These are phyloP conservation scores for Triplophysa bombifrons DNA, from an alignment of 2,797 vertebrate species.

Conservation along the genomic window DNA sequence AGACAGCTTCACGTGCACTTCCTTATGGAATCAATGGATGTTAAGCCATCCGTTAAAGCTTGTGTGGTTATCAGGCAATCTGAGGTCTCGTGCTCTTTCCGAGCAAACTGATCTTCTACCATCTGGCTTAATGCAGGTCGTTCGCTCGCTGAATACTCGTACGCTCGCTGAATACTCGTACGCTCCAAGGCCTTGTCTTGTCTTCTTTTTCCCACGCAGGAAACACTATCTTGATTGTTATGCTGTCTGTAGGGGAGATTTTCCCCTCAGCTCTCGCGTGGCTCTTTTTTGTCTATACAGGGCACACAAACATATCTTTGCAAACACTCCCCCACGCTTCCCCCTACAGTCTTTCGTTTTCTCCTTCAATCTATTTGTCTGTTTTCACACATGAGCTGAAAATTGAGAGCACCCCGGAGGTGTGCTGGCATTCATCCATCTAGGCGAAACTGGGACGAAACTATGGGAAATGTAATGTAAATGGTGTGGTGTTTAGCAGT, in stretches of 20 bases:
- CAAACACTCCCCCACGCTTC: not conserved
- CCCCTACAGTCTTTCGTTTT: conserved; percentile 21
- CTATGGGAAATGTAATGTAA: conserved; percentile 23
- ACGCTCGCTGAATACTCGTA: conserved; percentile 26
- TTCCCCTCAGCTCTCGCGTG: conserved; percentile 27
- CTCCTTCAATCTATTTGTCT: conserved; percentile 26
- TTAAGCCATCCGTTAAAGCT: conserved; percentile 43
- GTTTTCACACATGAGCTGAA: conserved; percentile 40
- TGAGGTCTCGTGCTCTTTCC: conserved; percentile 34
- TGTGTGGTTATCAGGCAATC: conserved; percentile 46
- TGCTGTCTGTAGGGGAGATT: conserved; percentile 46
- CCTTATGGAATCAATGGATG: conserved; percentile 40
- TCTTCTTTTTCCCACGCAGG: conserved; percentile 32
- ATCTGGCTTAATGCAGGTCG: conserved; percentile 37
- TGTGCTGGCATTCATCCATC: conserved; percentile 33
- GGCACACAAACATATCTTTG: conserved; percentile 38
- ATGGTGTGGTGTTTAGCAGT: conserved; percentile 29
- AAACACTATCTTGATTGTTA: conserved; percentile 56
- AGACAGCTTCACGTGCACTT: conserved; percentile 26
- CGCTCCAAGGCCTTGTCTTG: conserved; percentile 21
- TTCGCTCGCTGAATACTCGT: conserved; percentile 28
- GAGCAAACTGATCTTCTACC: conserved; percentile 32
- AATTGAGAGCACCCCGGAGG: conserved; percentile 26
- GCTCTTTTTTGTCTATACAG: not conserved
- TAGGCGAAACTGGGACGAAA: conserved; percentile 19